phyloP scores from a whole-genome alignment of 1,140 invertebrate genomes.

The Charaxes varanes region DNA sequence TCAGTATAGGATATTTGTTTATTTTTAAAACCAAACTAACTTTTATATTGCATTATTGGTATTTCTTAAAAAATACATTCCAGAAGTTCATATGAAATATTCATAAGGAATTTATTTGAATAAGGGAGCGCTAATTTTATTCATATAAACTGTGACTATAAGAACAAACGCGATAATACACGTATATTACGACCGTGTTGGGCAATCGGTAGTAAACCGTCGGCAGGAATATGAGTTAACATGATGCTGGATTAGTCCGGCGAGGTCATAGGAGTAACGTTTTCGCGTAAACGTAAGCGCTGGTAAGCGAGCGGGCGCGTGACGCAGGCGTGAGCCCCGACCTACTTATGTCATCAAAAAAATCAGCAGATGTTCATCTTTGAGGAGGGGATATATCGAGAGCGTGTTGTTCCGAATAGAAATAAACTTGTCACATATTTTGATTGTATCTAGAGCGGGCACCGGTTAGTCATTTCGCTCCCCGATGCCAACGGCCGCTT shows the following conservation, averaged over 20 bases:
- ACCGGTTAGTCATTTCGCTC: constrained; percentile 65
- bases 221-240: constrained; percentile 12
- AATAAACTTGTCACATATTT: constrained; percentile 74
- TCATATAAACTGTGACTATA: too few relatives aligned
- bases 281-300: constrained; percentile 63
- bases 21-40: too few relatives aligned
- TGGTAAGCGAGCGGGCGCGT: constrained; percentile 36
- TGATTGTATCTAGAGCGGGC: constrained; percentile 71
- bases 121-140: too few relatives aligned
- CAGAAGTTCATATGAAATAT: too few relatives aligned
- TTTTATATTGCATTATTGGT: too few relatives aligned
- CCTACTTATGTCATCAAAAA: constrained; percentile 70
- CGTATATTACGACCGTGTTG: too few relatives aligned
- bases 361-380: constrained; percentile 68
- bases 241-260: constrained; percentile 9
- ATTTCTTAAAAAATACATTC: too few relatives aligned
- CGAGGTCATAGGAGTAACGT: constrained; percentile 45
- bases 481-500: constrained; percentile 59
- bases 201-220: background rate
- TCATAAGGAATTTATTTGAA: too few relatives aligned
- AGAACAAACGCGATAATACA: too few relatives aligned
- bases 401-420: constrained; percentile 69
- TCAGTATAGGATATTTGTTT: too few relatives aligned
- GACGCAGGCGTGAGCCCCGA: constrained; percentile 66
- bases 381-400: constrained; percentile 61